Percentiles rank a stretch among this genome's conserved stretches.
These are phyloP conservation scores for Drosophila littoralis DNA, from an alignment of 1,140 invertebrate genomes.

Conservation along the genomic window DNA sequence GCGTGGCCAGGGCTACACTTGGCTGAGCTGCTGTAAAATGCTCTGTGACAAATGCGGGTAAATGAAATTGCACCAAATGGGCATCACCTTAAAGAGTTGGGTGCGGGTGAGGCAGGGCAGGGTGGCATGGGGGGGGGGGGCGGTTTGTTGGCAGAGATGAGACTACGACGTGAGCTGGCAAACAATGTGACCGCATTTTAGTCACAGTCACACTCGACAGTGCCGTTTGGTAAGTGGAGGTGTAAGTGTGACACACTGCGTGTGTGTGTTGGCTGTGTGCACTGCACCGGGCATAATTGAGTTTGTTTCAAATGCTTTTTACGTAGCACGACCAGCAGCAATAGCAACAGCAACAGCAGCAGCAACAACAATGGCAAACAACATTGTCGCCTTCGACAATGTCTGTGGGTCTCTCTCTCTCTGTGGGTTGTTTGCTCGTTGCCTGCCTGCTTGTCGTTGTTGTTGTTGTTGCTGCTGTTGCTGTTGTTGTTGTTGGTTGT, in stretches of 20 bases:
- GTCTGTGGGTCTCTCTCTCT: constrained; percentile 24
- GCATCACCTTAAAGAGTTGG: constrained; percentile 39
- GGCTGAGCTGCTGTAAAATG: constrained; percentile 54
- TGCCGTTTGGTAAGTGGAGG: constrained; percentile 42
- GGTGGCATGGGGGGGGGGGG: neutral
- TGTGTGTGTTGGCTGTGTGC: constrained; percentile 60
- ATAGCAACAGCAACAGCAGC: constrained; percentile 15
- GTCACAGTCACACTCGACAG: constrained; percentile 73
- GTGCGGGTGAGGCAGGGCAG: neutral
- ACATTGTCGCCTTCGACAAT: constrained; percentile 52
- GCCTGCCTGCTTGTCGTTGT: constrained; percentile 30
- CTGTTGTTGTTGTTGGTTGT: constrained; percentile 42
- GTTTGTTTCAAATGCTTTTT: constrained; percentile 83
- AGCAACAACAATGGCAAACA: constrained; percentile 54
- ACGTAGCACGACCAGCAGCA: constrained; percentile 70
- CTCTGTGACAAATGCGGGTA: constrained; percentile 74
- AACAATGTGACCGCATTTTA: constrained; percentile 82
- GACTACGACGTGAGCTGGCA: constrained; percentile 52
- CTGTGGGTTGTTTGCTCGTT: constrained; percentile 31
- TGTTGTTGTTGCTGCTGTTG: constrained; percentile 9
- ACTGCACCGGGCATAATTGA: constrained; percentile 80
- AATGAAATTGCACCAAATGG: constrained; percentile 52
- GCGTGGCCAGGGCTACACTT: constrained; percentile 30
- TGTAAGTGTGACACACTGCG: constrained; percentile 34
- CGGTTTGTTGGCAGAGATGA: constrained; percentile 13